Base-by-base conservation (phyloP, 1,140 invertebrate species). In the Eubasilissa regina region DNA sequence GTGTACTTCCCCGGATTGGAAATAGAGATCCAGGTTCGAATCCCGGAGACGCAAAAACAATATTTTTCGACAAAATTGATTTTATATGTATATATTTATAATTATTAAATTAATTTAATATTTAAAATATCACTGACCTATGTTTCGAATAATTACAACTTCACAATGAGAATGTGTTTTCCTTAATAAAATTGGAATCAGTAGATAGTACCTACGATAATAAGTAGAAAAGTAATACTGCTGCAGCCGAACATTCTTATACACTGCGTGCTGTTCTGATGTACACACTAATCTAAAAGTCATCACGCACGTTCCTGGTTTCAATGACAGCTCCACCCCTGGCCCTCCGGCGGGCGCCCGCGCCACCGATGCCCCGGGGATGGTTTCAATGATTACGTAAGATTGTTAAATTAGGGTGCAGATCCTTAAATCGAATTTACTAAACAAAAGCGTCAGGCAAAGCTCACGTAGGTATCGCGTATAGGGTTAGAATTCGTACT, bases 351-450 rank as follows among this genome's bases (percentile, higher is more conserved):
- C 17, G 7, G 11, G n/a, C 25, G 21, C 11, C 19, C 75, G 21
- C 55, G 10, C 35, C 73, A 35, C 35, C 58, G 3, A n/a, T n/a
- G 45, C 68, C 77, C 44, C 55, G 19, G 35, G 68, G 68, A 44
- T 17, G 56, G 53, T 78, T 62, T 73, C 43, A 73, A 73, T 78
- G 68, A 73, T 73, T 78, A 78, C 68, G 56, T 62, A 75, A 78
- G 70, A 78, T 70, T 78, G 76, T 81, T 78, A 81, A 81, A 81
- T 81, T 81, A 78, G 77, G 51, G 75, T 78, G 53, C 25, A 60
- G 76, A 53, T 74, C 43, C 79, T 80, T 78, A 75, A 80, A 81
- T 72, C 72, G 60, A 78, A 78, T 81, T 62, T 75, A 78, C 80
- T 75, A 78, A 81, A 81, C 80, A 81, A 81, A 78, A 68, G 80